Conservation (phyloP, 23 tunicate genomes). For the Clavelina lepadiformis region DNA sequence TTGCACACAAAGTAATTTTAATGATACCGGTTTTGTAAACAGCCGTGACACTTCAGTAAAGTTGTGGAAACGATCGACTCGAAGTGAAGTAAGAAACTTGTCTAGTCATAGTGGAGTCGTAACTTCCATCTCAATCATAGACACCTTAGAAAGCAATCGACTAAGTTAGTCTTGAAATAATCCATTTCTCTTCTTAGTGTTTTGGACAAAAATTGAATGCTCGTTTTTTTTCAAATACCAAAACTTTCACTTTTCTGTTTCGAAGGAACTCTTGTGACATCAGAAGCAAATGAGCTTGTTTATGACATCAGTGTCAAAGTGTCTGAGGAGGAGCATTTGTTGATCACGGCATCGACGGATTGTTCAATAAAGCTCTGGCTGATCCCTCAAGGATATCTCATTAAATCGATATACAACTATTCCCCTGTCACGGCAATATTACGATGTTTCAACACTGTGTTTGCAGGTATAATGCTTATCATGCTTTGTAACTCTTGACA, state of each 20-base stretch:
- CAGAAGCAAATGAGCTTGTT: conserved; percentile 29
- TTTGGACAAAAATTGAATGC: neutral
- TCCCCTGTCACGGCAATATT: conserved; percentile 49
- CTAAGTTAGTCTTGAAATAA: conserved; percentile 42
- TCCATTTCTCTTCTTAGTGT: neutral
- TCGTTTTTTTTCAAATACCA: neutral
- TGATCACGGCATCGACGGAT: conserved; percentile 60
- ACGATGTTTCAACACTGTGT: conserved; percentile 2
- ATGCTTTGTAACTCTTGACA: too few relatives aligned
- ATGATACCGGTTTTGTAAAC: too few relatives aligned
- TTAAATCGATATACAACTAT: conserved; percentile 75
- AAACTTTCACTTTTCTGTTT: neutral
- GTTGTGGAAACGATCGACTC: conserved; percentile 44
- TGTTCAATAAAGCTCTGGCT: conserved; percentile 78
- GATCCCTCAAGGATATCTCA: conserved; percentile 47
- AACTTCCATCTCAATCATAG: conserved; percentile 44
- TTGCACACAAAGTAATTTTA: too few relatives aligned
- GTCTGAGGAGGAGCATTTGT: conserved; percentile 31
- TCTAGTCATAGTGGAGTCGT: conserved; percentile 75
- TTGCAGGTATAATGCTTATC: too few relatives aligned
- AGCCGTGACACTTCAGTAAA: conserved; percentile 89
- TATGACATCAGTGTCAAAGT: conserved; percentile 15
- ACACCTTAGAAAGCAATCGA: conserved; percentile 22
- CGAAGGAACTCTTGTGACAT: neutral
- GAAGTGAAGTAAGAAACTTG: conserved; percentile 43